phyloP scores from a whole-genome alignment of 1,140 invertebrate genomes.

The Paralvinella palmiformis region DNA sequence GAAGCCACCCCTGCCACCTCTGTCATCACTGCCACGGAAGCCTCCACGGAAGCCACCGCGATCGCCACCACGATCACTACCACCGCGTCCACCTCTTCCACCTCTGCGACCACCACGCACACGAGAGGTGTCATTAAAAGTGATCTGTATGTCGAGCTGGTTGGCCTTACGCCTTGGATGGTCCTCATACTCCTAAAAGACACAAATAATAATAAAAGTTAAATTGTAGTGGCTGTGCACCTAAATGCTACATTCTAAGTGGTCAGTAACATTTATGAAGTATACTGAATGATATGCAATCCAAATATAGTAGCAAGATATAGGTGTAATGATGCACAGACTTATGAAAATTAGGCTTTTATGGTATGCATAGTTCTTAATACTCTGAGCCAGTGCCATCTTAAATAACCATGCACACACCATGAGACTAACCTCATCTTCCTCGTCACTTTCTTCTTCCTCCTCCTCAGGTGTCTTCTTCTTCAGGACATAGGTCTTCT shows the following conservation, averaged over 20 bases:
- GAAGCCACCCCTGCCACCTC: slow-evolving; percentile 1
- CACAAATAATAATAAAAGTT: background rate
- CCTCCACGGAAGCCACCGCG: slow-evolving; percentile 15
- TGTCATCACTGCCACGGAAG: slow-evolving; percentile 26
- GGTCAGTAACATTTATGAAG: background rate
- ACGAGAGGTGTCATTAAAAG: slow-evolving; percentile 32
- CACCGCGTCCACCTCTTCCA: slow-evolving; percentile 50
- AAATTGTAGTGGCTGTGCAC: background rate
- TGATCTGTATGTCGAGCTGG: slow-evolving; percentile 38
- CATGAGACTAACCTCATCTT: slow-evolving; percentile 43
- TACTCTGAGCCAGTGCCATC: background rate
- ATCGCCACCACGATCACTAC: slow-evolving; percentile 8
- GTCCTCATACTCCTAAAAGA: slow-evolving; percentile 15
- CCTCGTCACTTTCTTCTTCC: slow-evolving; percentile 59
- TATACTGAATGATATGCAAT: background rate
- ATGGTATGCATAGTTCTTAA: background rate
- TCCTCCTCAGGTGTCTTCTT: slow-evolving; percentile 65
- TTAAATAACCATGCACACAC: background rate
- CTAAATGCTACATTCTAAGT: background rate
- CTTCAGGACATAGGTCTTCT: slow-evolving; percentile 79
- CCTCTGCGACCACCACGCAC: slow-evolving; percentile 18
- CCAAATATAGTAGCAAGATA: background rate
- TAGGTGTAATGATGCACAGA: background rate
- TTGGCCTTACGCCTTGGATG: slow-evolving; percentile 14
- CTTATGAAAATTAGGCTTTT: background rate